Percentiles rank a stretch among this genome's conserved stretches.
phyloP scores from a whole-genome alignment of 2,113 vertebrate species.

The Bucco capensis region DNA sequence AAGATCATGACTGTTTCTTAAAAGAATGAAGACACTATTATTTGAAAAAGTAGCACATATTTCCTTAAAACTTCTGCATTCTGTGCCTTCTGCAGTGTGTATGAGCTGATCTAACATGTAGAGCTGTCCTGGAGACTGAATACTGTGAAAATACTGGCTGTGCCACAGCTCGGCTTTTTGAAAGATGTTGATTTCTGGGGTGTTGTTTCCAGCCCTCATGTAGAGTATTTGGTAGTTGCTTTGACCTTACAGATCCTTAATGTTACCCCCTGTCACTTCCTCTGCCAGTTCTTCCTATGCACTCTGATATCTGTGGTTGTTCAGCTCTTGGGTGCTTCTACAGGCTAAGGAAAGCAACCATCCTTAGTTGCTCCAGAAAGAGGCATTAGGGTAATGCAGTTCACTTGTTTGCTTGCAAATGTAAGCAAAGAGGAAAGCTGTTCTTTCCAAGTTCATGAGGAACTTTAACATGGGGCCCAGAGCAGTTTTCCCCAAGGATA shows the following conservation, averaged over 20 bases:
- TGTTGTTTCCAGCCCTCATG: background rate
- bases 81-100: background rate
- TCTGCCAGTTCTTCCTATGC: background rate
- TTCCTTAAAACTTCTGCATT: background rate
- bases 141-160: background rate
- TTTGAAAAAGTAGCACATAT: background rate
- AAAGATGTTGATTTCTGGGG: background rate
- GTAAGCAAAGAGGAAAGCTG: background rate
- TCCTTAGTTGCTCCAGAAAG: background rate
- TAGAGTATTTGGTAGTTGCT: background rate
- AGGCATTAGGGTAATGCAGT: background rate
- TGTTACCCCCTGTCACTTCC: background rate
- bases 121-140: background rate
- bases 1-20: background rate
- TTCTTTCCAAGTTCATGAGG: background rate
- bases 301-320: background rate
- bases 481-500: background rate
- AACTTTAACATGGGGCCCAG: background rate
- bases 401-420: background rate
- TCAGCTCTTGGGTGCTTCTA: background rate
- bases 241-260: background rate
- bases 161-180: background rate
- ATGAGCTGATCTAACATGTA: background rate
- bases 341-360: background rate
- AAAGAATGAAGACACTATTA: background rate